Conservation (phyloP, 2,113 vertebrate species). For the Poeciliopsis retropinna region DNA sequence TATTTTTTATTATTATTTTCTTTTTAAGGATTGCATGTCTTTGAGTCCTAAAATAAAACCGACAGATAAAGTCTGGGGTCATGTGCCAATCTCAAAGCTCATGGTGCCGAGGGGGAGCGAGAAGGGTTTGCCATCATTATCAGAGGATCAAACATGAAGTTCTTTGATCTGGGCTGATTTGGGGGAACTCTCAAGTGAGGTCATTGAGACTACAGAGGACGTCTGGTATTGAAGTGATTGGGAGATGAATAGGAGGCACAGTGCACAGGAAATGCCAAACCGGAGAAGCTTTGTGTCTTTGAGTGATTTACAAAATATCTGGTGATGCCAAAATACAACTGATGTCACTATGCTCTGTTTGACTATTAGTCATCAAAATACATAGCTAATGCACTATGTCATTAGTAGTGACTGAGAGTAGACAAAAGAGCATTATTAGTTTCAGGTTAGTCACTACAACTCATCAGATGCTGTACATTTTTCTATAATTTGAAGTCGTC, state of each 20-base stretch:
- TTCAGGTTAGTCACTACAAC: neutral
- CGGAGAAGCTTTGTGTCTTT: slow-evolving; percentile 24
- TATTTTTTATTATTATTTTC: neutral
- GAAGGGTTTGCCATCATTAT: slow-evolving; percentile 46
- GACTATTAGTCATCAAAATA: slow-evolving; percentile 21
- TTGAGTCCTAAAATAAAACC: slow-evolving; percentile 6
- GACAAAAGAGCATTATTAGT: neutral
- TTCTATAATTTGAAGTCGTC: too few species aligned
- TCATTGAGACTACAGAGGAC: slow-evolving; percentile 61
- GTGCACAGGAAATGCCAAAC: slow-evolving; percentile 77
- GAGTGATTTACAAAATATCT: slow-evolving; percentile 27
- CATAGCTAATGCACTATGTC: neutral
- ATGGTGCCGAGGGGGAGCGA: slow-evolving; percentile 28
- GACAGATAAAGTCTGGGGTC: neutral
- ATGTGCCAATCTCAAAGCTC: neutral
- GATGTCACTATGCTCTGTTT: slow-evolving; percentile 28
- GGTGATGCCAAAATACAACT: slow-evolving; percentile 21
- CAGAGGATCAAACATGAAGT: slow-evolving; percentile 46
- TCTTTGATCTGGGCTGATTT: slow-evolving; percentile 68
- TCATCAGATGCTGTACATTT: neutral
- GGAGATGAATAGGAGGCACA: slow-evolving; percentile 72
- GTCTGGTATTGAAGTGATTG: slow-evolving; percentile 74
- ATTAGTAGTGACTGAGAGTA: neutral
- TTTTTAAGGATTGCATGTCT: slow-evolving; percentile 7
- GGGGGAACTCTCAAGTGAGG: slow-evolving; percentile 64